A percentile compares a stretch with the other conserved stretches of the same genome.
phyloP scores from a whole-genome alignment of 2,113 vertebrate species.

The Pelusios castaneus region DNA sequence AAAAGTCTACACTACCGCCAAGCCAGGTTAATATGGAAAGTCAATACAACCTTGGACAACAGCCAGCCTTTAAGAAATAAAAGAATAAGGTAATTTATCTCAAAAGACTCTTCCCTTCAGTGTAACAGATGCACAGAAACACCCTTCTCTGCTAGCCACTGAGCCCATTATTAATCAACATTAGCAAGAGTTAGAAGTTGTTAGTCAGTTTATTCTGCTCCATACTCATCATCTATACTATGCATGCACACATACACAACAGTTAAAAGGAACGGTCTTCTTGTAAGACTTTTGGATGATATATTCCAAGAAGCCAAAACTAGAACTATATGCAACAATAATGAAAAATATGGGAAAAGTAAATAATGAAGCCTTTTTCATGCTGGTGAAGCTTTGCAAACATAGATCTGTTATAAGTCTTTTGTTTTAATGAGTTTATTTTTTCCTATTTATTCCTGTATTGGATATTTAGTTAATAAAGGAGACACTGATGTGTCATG shows the following conservation, averaged over 20 bases:
- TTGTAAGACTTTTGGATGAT: slow-evolving; percentile 5
- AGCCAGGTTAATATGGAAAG: slow-evolving; percentile 61
- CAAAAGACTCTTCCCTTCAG: slow-evolving; percentile 33
- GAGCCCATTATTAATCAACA: background rate
- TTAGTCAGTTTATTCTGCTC: slow-evolving; percentile 18
- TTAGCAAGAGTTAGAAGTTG: slow-evolving; percentile 39
- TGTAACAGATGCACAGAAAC: slow-evolving; percentile 39
- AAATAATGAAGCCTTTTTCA: background rate
- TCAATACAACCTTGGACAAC: slow-evolving; percentile 61
- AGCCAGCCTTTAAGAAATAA: slow-evolving; percentile 51
- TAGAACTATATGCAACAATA: background rate
- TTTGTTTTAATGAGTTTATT: background rate
- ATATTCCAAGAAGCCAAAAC: background rate
- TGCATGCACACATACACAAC: background rate
- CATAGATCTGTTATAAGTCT: accelerated
- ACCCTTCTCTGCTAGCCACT: slow-evolving; percentile 24
- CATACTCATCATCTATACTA: slow-evolving; percentile 18
- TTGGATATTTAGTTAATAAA: background rate
- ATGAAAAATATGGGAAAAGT: background rate
- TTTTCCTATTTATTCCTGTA: background rate
- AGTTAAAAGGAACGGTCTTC: background rate
- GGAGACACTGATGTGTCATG: background rate
- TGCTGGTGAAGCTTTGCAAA: background rate
- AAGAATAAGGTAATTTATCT: slow-evolving; percentile 38
- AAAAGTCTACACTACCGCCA: background rate